Evolutionary conservation across 2,888 invertebrate genomes (phyloP), one percentile per base, ranked within the genome.

Genomic region (Oegoconia quadripuncta): DNA sequence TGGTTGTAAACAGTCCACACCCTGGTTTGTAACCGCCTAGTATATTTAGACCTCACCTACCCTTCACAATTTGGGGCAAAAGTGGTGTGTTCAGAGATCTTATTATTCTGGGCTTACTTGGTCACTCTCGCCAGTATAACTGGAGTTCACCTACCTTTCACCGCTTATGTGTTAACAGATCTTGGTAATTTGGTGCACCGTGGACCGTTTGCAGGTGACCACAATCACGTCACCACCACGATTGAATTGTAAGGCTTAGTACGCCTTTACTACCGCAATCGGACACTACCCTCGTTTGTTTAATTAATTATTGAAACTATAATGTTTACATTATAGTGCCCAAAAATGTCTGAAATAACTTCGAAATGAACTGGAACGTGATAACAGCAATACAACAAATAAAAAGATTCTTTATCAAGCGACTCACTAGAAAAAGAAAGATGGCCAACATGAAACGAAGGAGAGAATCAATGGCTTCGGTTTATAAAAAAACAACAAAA

Each of bases 1-100:
- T 75, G 76, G 57, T 67, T 70, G 69, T 82, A 80, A 79, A 81
- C 55, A 64, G 57, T 69, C 73, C 83, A 79, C 84, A 68, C 83
- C 84, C 79, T 73, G 48, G 43, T 54, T n/a, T 50, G 57, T 65
- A 59, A 62, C 71, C 71, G 63, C 67, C 66, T 74, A 74, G 14
- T 50, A 20, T 67, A 51, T 22, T 11, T 31, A 44, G 78, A 64
- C 37, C 70, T 41, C 41, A 46, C 53, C 35, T 50, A 41, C 43
- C 54, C 55, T 48, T 42, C 43, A 41, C 32, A 16, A 33, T 22
- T 34, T 33, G n/a, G n/a, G n/a, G n/a, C n/a, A n/a, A n/a, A n/a
- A n/a, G n/a, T n/a, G n/a, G 41, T 42, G 29, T 39, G 37, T 29
- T 42, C 26, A 50, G 37, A 48, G 66, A 36, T 69, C 76, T 58